Evolutionary conservation across 2,113 vertebrate genomes (phyloP).

Genomic region (Erpornis zantholeuca): DNA sequence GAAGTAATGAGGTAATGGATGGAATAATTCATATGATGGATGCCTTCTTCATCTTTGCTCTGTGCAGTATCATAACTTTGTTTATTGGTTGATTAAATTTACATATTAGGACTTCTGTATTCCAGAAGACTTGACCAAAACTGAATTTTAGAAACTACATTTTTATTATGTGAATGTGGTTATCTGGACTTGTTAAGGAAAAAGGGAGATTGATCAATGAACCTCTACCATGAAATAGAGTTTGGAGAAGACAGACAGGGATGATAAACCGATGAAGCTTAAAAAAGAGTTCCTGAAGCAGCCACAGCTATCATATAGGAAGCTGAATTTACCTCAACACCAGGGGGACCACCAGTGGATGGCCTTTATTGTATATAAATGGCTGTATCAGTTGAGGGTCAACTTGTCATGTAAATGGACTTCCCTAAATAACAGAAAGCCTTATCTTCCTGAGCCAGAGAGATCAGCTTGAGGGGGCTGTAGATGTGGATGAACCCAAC

Average conservation of each 20-base stretch:
- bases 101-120: neutral
- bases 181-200: neutral
- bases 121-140: neutral
- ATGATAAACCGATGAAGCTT: neutral
- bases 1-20: neutral
- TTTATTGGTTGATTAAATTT: neutral
- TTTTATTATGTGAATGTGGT: neutral
- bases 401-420: neutral
- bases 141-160: neutral
- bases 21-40: neutral
- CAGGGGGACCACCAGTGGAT: neutral
- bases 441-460: neutral
- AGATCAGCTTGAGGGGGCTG: neutral
- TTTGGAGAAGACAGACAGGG: neutral
- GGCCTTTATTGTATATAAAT: neutral
- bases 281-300: neutral
- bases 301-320: neutral
- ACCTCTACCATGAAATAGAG: neutral
- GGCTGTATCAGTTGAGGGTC: neutral
- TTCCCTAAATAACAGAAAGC: neutral
- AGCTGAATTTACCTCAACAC: neutral
- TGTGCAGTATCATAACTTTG: neutral
- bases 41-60: neutral
- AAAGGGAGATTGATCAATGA: accelerated
- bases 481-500: neutral